A percentile compares a stretch with the other conserved stretches of the same genome.
Evolutionary conservation across 2,113 vertebrate species (phyloP).

Genomic region (Hucho hucho): DNA sequence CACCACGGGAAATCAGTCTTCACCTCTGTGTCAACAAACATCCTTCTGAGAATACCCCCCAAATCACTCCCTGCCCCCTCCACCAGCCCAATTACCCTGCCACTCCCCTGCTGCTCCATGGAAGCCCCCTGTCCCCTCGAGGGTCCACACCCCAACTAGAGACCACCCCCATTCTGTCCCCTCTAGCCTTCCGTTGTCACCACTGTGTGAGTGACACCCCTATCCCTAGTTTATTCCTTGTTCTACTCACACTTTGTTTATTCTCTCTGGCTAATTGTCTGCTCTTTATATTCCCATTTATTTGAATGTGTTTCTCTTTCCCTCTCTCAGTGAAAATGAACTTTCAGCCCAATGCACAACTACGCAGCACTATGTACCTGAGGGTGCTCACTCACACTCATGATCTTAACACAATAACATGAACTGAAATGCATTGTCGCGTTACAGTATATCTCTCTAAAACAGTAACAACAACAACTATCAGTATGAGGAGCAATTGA

Average conservation of each 20-base stretch:
- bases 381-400: not conserved
- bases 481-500: not conserved
- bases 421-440: not conserved
- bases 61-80: constrained; percentile 18
- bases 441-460: not conserved
- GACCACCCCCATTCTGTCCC: constrained; percentile 31
- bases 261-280: constrained; percentile 26
- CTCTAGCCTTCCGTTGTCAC: constrained; percentile 52
- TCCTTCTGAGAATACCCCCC: constrained; percentile 44
- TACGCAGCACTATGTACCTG: not conserved
- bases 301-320: constrained; percentile 24
- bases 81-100: constrained; percentile 39
- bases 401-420: not conserved
- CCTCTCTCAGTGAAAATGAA: constrained; percentile 25
- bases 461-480: not conserved
- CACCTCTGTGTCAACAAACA: constrained; percentile 63
- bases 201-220: constrained; percentile 54
- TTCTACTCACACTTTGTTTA: constrained; percentile 30
- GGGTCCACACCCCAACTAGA: constrained; percentile 23
- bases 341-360: not conserved
- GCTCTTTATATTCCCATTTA: constrained; percentile 31
- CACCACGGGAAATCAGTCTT: constrained; percentile 53
- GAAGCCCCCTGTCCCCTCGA: constrained; percentile 7
- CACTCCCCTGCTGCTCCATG: constrained; percentile 46
- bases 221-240: constrained; percentile 15